Evolutionary conservation across 1,140 invertebrate genomes (phyloP).

Genomic region (Sitodiplosis mosellana): DNA sequence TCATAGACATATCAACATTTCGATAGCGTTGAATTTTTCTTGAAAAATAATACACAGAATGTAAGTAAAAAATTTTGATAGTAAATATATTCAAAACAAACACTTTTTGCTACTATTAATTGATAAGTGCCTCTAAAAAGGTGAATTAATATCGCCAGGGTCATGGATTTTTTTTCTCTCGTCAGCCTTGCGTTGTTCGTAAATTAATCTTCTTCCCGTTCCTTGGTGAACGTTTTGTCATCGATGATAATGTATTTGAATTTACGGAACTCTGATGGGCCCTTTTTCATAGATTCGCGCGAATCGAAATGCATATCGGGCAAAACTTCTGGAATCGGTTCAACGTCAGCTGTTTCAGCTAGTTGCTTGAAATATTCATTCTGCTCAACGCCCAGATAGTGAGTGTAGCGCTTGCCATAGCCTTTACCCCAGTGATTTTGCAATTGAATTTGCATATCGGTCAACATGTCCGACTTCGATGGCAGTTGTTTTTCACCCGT

Average conservation of each 20-base stretch:
- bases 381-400: slow-evolving; percentile 10
- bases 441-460: slow-evolving; percentile 25
- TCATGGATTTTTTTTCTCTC: too few species aligned
- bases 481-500: slow-evolving; percentile 25
- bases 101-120: too few species aligned
- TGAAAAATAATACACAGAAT: too few species aligned
- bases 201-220: too few species aligned
- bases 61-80: too few species aligned
- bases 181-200: too few species aligned
- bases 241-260: slow-evolving; percentile 4
- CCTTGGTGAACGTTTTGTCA: slow-evolving; percentile 1
- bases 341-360: slow-evolving; percentile 10
- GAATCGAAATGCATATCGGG: not conserved
- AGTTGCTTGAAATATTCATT: slow-evolving; percentile 11
- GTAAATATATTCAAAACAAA: too few species aligned
- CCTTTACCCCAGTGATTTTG: slow-evolving; percentile 6
- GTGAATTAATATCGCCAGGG: too few species aligned
- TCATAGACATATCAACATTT: too few species aligned
- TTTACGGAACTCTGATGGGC: not conserved
- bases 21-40: too few species aligned
- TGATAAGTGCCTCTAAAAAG: too few species aligned
- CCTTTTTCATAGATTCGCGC: not conserved
- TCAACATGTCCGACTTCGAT: slow-evolving; percentile 28
- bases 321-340: not conserved
- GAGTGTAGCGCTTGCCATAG: slow-evolving; percentile 4